Conservation (phyloP, 2,113 vertebrate species). For the Onychostruthus taczanowskii region DNA sequence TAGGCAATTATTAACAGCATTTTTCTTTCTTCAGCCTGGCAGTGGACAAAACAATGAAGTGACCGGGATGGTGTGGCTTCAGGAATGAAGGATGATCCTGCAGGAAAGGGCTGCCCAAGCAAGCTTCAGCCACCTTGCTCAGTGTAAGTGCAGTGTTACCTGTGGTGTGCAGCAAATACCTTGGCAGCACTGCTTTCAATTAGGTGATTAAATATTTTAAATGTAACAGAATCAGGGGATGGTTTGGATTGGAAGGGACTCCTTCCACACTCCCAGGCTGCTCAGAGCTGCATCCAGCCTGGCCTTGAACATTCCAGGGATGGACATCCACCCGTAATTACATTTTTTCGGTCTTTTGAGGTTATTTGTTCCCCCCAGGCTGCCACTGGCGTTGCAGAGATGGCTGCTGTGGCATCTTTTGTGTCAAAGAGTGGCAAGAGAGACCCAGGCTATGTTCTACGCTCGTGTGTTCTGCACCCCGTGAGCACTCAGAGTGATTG, state of each 20-base stretch:
- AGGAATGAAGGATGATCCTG: neutral
- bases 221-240: fast-evolving
- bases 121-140: fast-evolving
- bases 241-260: neutral
- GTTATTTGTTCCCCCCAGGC: neutral
- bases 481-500: conserved; percentile 72
- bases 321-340: neutral
- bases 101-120: neutral
- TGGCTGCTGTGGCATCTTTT: conserved; percentile 49
- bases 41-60: neutral
- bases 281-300: neutral
- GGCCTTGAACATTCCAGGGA: neutral
- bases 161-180: fast-evolving
- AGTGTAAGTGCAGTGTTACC: fast-evolving
- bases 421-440: conserved; percentile 72
- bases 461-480: conserved; percentile 32
- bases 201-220: fast-evolving
- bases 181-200: neutral
- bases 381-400: conserved; percentile 54
- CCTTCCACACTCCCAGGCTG: neutral
- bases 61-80: fast-evolving
- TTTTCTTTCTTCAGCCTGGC: neutral
- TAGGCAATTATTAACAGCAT: fast-evolving
- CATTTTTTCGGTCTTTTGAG: fast-evolving
- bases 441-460: conserved; percentile 71